A percentile compares a stretch with the other conserved stretches of the same genome.
phyloP scores from a whole-genome alignment of 1,140 invertebrate species.

The Macrobrachium nipponense region DNA sequence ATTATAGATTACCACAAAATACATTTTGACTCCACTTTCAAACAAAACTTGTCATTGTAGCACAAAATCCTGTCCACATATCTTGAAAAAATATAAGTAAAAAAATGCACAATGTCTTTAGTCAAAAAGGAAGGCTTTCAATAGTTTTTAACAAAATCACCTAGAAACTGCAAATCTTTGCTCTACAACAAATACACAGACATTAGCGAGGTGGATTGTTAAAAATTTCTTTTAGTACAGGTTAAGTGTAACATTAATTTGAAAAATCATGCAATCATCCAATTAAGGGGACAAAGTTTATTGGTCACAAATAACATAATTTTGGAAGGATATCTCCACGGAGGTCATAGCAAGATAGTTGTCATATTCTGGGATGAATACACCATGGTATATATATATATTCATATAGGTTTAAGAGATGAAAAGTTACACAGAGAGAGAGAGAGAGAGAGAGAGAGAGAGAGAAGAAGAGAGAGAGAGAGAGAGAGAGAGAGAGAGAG shows the following conservation, averaged over 20 bases:
- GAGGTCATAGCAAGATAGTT: neutral
- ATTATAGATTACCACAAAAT: too few species aligned
- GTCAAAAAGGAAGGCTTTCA: neutral
- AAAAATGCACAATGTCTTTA: neutral
- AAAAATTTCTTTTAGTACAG: neutral
- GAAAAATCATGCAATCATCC: neutral
- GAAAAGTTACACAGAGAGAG: slow-evolving; percentile 18
- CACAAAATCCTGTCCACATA: neutral
- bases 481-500: neutral
- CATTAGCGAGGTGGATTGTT: neutral
- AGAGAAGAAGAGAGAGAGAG: slow-evolving; percentile 25
- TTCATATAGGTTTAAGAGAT: slow-evolving; percentile 1
- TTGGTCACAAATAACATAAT: too few species aligned
- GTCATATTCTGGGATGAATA: slow-evolving; percentile 19
- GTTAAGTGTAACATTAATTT: slow-evolving; percentile 10
- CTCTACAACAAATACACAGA: slow-evolving; percentile 21
- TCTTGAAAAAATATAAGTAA: slow-evolving; percentile 20
- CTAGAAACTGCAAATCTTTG: slow-evolving; percentile 7
- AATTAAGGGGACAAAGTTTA: too few species aligned
- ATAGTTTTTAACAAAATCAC: neutral
- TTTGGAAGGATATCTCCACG: too few species aligned
- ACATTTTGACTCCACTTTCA: too few species aligned
- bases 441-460: slow-evolving; percentile 38
- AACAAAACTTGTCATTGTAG: too few species aligned
- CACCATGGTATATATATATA: slow-evolving; percentile 7